phyloP scores from a whole-genome alignment of 2,113 vertebrate species.

The Pituophis catenifer region DNA sequence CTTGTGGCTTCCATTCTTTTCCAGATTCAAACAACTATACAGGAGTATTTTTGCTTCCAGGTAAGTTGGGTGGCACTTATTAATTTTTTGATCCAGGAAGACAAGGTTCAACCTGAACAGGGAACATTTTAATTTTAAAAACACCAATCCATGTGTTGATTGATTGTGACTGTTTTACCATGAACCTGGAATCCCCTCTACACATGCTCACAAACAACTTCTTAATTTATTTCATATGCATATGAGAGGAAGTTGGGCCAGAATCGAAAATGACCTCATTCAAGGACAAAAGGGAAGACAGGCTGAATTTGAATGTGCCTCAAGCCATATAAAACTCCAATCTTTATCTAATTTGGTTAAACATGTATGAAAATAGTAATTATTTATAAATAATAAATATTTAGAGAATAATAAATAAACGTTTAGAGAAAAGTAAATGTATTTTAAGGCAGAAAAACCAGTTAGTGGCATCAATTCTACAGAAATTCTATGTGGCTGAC shows the following conservation, averaged over 20 bases:
- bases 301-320: neutral
- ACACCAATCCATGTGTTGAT: neutral
- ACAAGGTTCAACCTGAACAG: too few relatives aligned
- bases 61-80: neutral
- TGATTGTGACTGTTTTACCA: neutral
- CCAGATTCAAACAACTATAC: constrained; percentile 9
- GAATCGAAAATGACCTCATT: neutral
- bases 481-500: neutral
- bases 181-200: neutral
- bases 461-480: neutral
- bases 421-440: neutral
- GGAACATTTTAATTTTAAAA: neutral
- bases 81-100: neutral
- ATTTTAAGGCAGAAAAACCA: neutral
- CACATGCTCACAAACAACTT: neutral
- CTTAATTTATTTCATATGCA: neutral
- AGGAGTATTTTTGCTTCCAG: constrained; percentile 15
- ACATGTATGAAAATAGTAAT: neutral
- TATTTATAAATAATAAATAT: neutral
- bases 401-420: neutral
- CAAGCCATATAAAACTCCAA: neutral
- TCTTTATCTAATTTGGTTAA: neutral
- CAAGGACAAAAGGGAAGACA: neutral
- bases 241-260: neutral
- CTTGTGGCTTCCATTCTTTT: neutral